Base-by-base conservation (phyloP, 2,113 vertebrate genomes). In the Mionectes macconnelli region DNA sequence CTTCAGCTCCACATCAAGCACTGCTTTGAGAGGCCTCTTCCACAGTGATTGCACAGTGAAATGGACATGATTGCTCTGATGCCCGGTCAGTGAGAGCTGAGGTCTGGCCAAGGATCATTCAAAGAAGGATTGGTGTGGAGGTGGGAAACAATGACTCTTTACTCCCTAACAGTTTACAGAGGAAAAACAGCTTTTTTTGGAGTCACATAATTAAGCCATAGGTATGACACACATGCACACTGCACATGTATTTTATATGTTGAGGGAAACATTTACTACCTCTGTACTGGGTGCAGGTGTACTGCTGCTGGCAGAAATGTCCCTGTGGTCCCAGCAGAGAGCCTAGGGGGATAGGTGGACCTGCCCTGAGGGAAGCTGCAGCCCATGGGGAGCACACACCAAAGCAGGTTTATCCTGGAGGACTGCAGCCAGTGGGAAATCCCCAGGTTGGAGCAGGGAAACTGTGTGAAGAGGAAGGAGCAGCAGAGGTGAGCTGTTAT, bases 41-140 rank as follows among this genome's bases (percentile, higher is more conserved):
- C 27, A 10, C 20, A 28, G 22, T 67, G 79, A 77, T 63, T 77
- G 50, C 7, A 5, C 27, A 39, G 33, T 16, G 40, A 67, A 76
- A 83, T 9, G 63, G 31, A 21, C 25, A 4, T 3, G 39, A 45
- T 5, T 50, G 67, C 66, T n/a, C 4, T 20, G 19, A 27, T n/a
- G 64, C 24, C 67, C 0, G 0, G 5, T 2, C 24, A n/a, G 63
- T 35, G 53, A 22, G 62, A 47, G 28, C 55, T 19, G 19, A 8
- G 18, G 2, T 30, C 53, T 80, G 55, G 50, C 27, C 0, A 0
- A 24, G 72, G 27, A 62, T 13, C 0, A 0, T 68, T 62, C 28
- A 16, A 7, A 68, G 64, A 53, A 73, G 19, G 57, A 16, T 33
- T 75, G 22, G 21, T 13, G 12, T 19, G 64, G 50, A 60, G 30